phyloP scores from a whole-genome alignment of 1,140 invertebrate genomes.

The Psix sp. region DNA sequence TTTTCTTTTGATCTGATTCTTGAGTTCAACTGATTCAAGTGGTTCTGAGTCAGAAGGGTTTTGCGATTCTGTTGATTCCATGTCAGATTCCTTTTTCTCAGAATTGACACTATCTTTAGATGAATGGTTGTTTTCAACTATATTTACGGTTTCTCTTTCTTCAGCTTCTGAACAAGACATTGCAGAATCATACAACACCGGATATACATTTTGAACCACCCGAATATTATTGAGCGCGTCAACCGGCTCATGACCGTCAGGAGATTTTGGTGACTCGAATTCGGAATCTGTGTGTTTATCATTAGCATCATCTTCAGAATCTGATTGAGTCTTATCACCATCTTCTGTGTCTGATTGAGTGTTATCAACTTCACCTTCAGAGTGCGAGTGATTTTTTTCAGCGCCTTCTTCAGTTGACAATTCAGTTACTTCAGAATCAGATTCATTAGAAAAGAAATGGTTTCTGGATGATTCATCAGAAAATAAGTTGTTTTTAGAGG shows the following conservation, averaged over 20 bases:
- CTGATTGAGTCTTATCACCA: not conserved
- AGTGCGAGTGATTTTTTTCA: no score
- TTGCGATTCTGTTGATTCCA: not conserved
- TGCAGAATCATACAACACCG: not conserved
- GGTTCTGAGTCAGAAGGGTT: not conserved
- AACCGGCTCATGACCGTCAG: not conserved
- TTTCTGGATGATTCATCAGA: no score
- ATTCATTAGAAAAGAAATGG: no score
- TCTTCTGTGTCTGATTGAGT: not conserved
- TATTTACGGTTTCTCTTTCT: no score
- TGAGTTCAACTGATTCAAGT: not conserved
- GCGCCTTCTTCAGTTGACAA: no score
- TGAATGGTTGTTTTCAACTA: no score
- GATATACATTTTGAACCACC: not conserved
- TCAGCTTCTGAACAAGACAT: no score
- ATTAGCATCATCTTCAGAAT: not conserved
- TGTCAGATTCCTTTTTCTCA: not conserved
- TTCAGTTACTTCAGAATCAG: no score
- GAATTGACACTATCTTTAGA: no score
- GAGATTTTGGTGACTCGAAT: not conserved
- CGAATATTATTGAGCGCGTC: not conserved
- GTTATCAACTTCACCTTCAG: no score
- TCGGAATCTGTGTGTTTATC: no score
- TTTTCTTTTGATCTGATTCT: slow-evolving; percentile 1
- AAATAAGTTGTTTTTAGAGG: no score